Evolutionary conservation across 2,888 invertebrate genomes (phyloP).

Genomic region (Uropetala carovei): DNA sequence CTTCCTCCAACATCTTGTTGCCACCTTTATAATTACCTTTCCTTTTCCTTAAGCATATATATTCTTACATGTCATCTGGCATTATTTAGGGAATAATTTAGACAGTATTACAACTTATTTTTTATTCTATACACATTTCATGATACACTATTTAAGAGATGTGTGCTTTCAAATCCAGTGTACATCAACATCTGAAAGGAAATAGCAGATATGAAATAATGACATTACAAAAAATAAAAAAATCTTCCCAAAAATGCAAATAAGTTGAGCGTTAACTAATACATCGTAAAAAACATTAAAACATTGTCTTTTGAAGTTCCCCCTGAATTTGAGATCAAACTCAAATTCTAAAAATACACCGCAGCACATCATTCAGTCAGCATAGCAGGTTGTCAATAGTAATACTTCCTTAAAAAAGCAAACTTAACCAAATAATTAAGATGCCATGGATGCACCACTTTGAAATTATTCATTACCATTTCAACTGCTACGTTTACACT

Average conservation of each 20-base stretch:
- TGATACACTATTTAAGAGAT: constrained; percentile 60
- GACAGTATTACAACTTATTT: constrained; percentile 27
- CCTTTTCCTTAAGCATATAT: not conserved
- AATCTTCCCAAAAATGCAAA: constrained; percentile 52
- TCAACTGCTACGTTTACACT: not conserved
- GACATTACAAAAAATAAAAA: constrained; percentile 31
- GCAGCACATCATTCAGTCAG: constrained; percentile 43
- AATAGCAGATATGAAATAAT: constrained; percentile 36
- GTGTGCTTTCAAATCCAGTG: constrained; percentile 59
- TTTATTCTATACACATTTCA: constrained; percentile 62
- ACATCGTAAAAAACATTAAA: constrained; percentile 28
- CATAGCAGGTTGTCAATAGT: not conserved
- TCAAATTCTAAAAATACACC: not conserved
- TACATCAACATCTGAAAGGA: constrained; percentile 47
- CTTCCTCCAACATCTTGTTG: too few species aligned
- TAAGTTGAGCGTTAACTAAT: constrained; percentile 59
- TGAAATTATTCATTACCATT: not conserved
- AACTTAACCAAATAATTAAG: not conserved
- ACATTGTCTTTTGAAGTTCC: constrained; percentile 2
- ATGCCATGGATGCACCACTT: not conserved
- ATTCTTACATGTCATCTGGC: too few species aligned
- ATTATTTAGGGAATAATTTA: not conserved
- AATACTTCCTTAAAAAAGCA: constrained; percentile 40
- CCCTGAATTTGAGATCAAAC: not conserved
- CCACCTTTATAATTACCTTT: not conserved